phyloP scores from a whole-genome alignment of 2,113 vertebrate genomes.

The Corapipo altera region DNA sequence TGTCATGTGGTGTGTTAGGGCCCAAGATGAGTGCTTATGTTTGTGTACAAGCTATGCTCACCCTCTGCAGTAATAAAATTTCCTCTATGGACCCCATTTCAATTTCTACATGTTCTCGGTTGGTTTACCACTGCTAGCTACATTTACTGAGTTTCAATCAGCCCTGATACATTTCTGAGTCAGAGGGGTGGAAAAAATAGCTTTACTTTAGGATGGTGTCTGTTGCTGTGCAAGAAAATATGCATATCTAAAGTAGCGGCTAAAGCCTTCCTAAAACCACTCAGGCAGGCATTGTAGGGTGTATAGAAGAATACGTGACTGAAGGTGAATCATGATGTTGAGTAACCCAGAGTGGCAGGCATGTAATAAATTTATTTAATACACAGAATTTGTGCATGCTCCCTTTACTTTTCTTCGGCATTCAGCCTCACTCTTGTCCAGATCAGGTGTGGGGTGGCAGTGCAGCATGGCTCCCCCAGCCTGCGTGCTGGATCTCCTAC shows the following conservation, averaged over 20 bases:
- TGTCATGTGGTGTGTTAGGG: not conserved
- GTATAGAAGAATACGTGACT: not conserved
- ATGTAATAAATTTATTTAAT: not conserved
- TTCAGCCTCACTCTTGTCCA: not conserved
- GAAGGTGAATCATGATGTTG: not conserved
- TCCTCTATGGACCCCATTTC: not conserved
- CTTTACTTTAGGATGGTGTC: not conserved
- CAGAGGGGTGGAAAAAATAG: not conserved
- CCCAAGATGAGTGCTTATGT: not conserved
- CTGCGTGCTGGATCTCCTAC: not conserved
- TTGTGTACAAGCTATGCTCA: not conserved
- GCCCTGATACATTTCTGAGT: not conserved
- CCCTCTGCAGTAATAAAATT: not conserved
- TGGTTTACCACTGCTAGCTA: not conserved
- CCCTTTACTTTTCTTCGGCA: not conserved
- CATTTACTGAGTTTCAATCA: not conserved
- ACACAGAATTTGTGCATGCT: not conserved
- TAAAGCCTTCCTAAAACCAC: not conserved
- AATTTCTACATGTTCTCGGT: not conserved
- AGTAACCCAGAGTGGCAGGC: not conserved
- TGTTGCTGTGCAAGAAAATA: not conserved
- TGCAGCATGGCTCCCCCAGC: accelerated
- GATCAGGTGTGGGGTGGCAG: not conserved
- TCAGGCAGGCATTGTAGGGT: not conserved
- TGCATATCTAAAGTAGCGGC: not conserved